Base-by-base conservation (phyloP, 1,140 invertebrate genomes). In the Nautilus pompilius region DNA sequence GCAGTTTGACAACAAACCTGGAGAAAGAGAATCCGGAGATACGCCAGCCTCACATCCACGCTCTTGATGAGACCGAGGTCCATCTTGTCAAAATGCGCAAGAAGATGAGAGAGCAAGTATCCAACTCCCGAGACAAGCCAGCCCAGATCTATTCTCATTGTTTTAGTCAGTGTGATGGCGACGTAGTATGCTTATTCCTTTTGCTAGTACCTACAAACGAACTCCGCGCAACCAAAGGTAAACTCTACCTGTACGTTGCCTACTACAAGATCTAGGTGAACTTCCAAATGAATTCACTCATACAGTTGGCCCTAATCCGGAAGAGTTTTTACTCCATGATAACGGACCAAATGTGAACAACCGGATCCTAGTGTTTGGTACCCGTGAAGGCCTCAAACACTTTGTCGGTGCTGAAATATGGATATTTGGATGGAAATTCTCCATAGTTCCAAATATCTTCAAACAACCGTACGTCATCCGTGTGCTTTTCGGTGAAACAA, bases 361-460 rank as follows among this genome's bases (percentile, higher is more conserved):
- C 54, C 64, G 56, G 58, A 66, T 66, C n/a, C 2, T 69, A 41
- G 60, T 66, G 32, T 69, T 63, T 60, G 59, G 54, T 51, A 59
- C 60, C 26, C 13, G 30, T 20, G 45, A 57, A 28, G 54, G 55
- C 53, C 54, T 66, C 28, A 45, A 26, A 53, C 45, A 17, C 30
- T 54, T 68, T 55, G 58, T 60, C 63, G 34, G 17, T 57, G 59
- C 49, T n/a, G 41, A 59, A 3, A 70, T 53, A 10, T 33, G 8
- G 48, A 13, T 67, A 65, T 45, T 68, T 68, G 56, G 56, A 63
- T 58, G 57, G 63, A 28, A 70, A 61, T 51, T 66, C 68, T 33
- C 59, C 48, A 61, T 63, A 28, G 57, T 60, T 33, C 66, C 49
- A 61, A 67, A 60, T 45, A 53, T 67, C 15, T 71, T 59, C 54